Percentiles rank a stretch among this genome's conserved stretches.
phyloP scores from a whole-genome alignment of 1,140 invertebrate species.

The Drosophila kohkoa region DNA sequence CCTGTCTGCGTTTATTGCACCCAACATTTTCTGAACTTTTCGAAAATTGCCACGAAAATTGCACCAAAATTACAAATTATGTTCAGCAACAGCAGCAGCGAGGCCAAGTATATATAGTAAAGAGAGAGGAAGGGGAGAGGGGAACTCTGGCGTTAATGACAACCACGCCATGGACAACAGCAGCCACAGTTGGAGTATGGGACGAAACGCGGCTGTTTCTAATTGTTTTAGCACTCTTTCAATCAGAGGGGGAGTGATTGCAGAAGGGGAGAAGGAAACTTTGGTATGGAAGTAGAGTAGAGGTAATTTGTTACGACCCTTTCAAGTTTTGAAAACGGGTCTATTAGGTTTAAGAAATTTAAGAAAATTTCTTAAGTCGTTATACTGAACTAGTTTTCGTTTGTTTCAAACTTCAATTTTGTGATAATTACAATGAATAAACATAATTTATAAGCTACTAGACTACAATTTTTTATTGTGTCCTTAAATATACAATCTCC shows the following conservation, averaged over 20 bases:
- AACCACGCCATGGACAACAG: conserved; percentile 20
- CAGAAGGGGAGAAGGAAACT: background rate
- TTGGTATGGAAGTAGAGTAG: background rate
- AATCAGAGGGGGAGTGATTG: background rate
- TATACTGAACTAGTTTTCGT: background rate
- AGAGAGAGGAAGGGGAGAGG: background rate
- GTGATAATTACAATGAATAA: too few relatives aligned
- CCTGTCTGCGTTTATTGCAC: conserved; percentile 40
- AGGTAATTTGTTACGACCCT: background rate
- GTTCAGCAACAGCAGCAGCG: background rate
- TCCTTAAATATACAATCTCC: too few relatives aligned
- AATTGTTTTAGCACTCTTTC: conserved; percentile 71
- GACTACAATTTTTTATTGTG: too few relatives aligned
- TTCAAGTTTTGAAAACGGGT: too few relatives aligned
- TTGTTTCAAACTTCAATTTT: background rate
- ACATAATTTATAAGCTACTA: too few relatives aligned
- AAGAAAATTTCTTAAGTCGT: too few relatives aligned
- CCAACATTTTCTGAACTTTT: conserved; percentile 37
- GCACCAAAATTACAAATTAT: conserved; percentile 62
- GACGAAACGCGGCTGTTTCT: conserved; percentile 74
- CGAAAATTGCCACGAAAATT: conserved; percentile 57
- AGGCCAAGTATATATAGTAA: background rate
- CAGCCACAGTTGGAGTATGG: conserved; percentile 16
- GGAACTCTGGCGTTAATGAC: conserved; percentile 69
- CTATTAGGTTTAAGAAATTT: too few relatives aligned